Evolutionary conservation across 2,113 vertebrate species (phyloP), one percentile per base, ranked within the genome.

Genomic region (Thunnus maccoyii): DNA sequence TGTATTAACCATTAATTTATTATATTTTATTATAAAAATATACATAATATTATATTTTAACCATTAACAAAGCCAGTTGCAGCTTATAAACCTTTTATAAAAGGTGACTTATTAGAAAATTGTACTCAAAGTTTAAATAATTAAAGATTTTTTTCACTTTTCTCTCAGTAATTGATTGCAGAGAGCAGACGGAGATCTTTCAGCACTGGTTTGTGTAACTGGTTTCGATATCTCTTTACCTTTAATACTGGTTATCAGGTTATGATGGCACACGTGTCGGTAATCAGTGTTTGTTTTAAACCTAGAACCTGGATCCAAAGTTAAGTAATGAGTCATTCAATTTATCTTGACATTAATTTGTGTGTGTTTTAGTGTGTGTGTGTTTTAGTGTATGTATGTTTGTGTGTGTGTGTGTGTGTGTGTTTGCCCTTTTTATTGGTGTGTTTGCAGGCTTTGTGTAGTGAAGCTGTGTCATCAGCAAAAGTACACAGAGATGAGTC

Each of bases 401-500:
- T 58, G 20, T 27, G 36, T 57, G 55, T 47, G 68, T 6, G 36
- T 71, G 68, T 25, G 55, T 30, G 61, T 27, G 50, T 60, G 64
- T 70, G 76, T 73, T 20, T 74, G 41, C 30, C 6, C 52, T 5
- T 62, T 57, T 76, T 80, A 68, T 79, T 58, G 36, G 72, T 27
- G 57, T 48, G 65, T 52, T 22, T 44, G 60, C 55, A 30, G 69
- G 17, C 41, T 81, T 15, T 63, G 50, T 76, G 56, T 36, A 50
- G 62, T 76, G 56, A 46, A 50, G 62, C 27, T 61, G 67, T 58
- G 67, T 73, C 83, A 80, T 87, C 73, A 58, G 61, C 47, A 61
- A 72, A 85, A 72, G 72, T 76, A 78, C 82, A 82, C 75, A 52
- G 76, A 62, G 64, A 69, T 72, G 81, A 79, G 78, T 82, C 75